These are phyloP conservation scores for Megalops atlanticus DNA, from an alignment of 2,113 vertebrate genomes.

Conservation along the genomic window DNA sequence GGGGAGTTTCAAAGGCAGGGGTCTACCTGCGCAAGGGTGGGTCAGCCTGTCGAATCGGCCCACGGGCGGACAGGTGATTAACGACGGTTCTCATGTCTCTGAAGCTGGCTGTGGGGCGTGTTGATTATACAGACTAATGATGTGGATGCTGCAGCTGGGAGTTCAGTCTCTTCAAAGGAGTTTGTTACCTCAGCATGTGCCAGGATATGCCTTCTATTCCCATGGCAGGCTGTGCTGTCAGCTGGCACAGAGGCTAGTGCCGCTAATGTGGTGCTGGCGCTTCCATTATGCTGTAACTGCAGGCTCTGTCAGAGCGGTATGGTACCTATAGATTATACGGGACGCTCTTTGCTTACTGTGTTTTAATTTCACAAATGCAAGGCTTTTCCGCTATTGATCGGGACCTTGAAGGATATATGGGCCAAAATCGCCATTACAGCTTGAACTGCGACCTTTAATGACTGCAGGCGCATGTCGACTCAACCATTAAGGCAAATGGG, in stretches of 20 bases:
- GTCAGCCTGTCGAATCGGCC: not conserved
- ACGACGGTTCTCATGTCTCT: not conserved
- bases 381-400: slow-evolving; percentile 33
- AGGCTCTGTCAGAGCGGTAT: slow-evolving; percentile 20
- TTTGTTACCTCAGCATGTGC: not conserved
- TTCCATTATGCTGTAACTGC: not conserved
- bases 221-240: not conserved
- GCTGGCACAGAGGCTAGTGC: not conserved
- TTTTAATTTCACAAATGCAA: slow-evolving; percentile 44
- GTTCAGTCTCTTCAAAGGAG: not conserved
- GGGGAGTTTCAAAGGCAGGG: not conserved
- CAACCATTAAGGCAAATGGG: slow-evolving; percentile 53
- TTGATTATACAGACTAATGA: not conserved
- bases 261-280: not conserved
- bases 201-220: not conserved
- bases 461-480: not conserved
- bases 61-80: not conserved
- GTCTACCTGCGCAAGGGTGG: not conserved
- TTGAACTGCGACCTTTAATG: slow-evolving; percentile 13
- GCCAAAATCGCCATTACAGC: not conserved
- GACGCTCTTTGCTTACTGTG: slow-evolving; percentile 32
- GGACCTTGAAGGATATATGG: slow-evolving; percentile 30
- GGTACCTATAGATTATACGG: slow-evolving; percentile 18
- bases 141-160: not conserved
- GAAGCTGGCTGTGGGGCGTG: not conserved